Percentiles rank a stretch among this genome's conserved stretches.
Evolutionary conservation across 2,888 invertebrate genomes (phyloP).

Genomic region (Lasioglossum malachurum): DNA sequence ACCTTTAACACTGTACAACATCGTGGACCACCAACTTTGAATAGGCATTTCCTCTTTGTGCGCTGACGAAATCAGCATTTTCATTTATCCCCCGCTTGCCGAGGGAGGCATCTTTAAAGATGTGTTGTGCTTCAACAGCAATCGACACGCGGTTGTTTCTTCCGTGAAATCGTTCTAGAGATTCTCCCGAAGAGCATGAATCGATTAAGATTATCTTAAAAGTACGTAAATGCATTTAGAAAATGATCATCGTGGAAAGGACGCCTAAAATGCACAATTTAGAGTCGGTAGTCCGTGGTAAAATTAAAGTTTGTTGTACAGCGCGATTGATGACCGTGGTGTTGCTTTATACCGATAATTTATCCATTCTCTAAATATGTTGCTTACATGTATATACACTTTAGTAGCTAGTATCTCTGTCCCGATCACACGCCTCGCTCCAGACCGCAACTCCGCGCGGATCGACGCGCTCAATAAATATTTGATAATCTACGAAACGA

Average conservation of each 20-base stretch:
- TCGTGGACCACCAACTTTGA: not conserved
- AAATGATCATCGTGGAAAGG: not conserved
- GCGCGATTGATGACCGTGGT: constrained; percentile 23
- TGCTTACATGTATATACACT: constrained; percentile 58
- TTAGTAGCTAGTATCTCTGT: constrained; percentile 44
- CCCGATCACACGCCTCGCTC: constrained; percentile 29
- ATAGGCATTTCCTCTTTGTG: not conserved
- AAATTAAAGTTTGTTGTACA: not conserved
- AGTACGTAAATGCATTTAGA: not conserved
- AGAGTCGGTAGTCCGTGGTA: not conserved
- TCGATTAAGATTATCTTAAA: not conserved
- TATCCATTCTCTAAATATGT: constrained; percentile 49
- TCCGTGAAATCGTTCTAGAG: not conserved
- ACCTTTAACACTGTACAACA: constrained; percentile 22
- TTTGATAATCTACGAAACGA: constrained; percentile 34
- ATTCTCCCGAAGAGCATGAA: not conserved
- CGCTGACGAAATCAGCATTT: not conserved
- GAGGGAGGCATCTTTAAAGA: not conserved
- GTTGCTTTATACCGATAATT: constrained; percentile 50
- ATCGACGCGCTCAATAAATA: constrained; percentile 13
- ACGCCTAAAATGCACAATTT: not conserved
- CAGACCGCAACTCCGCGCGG: constrained; percentile 18
- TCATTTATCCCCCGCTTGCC: not conserved
- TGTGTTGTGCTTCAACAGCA: not conserved
- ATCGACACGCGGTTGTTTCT: not conserved